Base-by-base conservation (phyloP, 2,888 invertebrate genomes). In the Eupithecia vulgata region DNA sequence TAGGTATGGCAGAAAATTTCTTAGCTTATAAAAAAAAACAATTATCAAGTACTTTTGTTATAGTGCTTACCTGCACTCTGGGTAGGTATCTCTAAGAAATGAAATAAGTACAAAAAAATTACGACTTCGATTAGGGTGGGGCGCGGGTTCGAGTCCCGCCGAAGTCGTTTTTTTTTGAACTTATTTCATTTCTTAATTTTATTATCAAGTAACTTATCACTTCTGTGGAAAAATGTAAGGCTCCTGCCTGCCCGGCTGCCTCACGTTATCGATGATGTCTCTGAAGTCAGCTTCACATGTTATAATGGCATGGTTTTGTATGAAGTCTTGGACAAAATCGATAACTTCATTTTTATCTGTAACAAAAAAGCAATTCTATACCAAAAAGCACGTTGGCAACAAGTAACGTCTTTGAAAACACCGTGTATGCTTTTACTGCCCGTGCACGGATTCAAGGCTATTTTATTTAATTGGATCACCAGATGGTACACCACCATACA, bases 311-410 rank as follows among this genome's bases (percentile, higher is more conserved):
- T 95, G 95, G 78, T 88, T 94, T 77, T 91, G 90, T 78, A 95
- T 87, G 81, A 95, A 95, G 81, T 94, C 92, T 48, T 87, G 83
- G 17, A 95, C 90, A 85, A 95, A 95, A 78, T 92, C 90, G 67
- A 86, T 87, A 7, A 95, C 95, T 86, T 95, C 95, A 82, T 91
- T 89, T 86, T 95, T 91, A 83, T 91, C 95, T 95, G 93, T 81
- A 95, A 95, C 61, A 77, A 74, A 80, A 25, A 13, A 21, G 1
- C 8, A n/a, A 45, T 6, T 48, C 45, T 48, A n/a, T 6, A 45
- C 17, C 15, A 42, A 42, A 42, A 13, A 42, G 5, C 42, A n/a
- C 45, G 17, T n/a, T 45, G 45, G 2, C 15, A 45, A 45, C 17
- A 45, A 45, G 17, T n/a, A 2, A n/a, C 45, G 8, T 45, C 8